Percentiles rank a stretch among this genome's conserved stretches.
phyloP scores from a whole-genome alignment of 2,888 invertebrate species.

The Chloroclysta siterata region DNA sequence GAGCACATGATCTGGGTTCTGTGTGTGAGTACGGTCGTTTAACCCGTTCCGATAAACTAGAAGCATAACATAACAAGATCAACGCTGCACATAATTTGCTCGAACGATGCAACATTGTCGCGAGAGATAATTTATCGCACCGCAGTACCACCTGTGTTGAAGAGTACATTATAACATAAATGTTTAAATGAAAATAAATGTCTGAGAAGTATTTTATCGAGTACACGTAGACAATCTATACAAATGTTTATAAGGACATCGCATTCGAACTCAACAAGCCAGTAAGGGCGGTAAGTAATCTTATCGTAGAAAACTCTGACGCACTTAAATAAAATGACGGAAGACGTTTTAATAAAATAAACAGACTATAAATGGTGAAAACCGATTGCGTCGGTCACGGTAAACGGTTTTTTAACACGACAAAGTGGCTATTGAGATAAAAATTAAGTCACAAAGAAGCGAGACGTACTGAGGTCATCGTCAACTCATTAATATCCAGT shows the following conservation, averaged over 20 bases:
- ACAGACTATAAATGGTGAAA: constrained; percentile 61
- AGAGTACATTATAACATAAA: constrained; percentile 27
- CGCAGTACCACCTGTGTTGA: constrained; percentile 40
- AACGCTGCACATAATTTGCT: constrained; percentile 42
- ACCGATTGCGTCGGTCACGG: constrained; percentile 55
- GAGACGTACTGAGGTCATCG: constrained; percentile 61
- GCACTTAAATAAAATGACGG: constrained; percentile 52
- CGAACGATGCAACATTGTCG: constrained; percentile 45
- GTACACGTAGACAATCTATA: constrained; percentile 23
- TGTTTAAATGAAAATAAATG: constrained; percentile 22
- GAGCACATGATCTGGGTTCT: constrained; percentile 7
- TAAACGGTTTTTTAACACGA: constrained; percentile 51
- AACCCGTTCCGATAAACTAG: constrained; percentile 33
- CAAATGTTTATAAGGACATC: constrained; percentile 32
- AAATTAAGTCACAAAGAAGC: constrained; percentile 61
- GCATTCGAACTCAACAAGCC: constrained; percentile 38
- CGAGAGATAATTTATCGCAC: constrained; percentile 42
- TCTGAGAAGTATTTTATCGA: constrained; percentile 22
- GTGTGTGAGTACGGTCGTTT: constrained; percentile 22
- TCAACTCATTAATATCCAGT: constrained; percentile 65
- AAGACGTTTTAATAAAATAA: constrained; percentile 61
- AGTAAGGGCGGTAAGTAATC: constrained; percentile 45
- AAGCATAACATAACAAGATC: constrained; percentile 29
- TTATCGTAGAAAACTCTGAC: constrained; percentile 51
- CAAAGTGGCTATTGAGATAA: constrained; percentile 60